A percentile compares a stretch with the other conserved stretches of the same genome.
Conservation (phyloP, 2,888 invertebrate genomes). For the Toxonevra muliebris region DNA sequence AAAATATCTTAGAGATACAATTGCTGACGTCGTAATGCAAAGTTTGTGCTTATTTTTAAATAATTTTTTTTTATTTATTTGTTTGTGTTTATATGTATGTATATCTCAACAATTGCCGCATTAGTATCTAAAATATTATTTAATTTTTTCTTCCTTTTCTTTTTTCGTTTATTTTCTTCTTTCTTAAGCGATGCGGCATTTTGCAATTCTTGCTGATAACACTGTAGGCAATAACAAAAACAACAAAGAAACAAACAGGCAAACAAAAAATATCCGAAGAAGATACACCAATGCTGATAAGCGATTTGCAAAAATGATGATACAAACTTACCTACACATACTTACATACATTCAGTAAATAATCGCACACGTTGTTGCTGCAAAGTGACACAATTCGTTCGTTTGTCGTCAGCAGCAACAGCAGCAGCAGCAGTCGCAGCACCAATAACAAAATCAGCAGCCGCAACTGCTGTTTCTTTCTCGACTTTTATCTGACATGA, state of each 20-base stretch:
- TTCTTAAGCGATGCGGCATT: constrained; percentile 30
- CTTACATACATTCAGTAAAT: neutral
- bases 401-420: no score
- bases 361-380: no score
- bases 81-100: neutral
- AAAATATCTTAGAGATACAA: constrained; percentile 17
- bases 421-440: no score
- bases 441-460: no score
- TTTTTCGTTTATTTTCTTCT: constrained; percentile 1
- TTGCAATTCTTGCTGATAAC: constrained; percentile 20
- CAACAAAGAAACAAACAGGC: constrained; percentile 3
- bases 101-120: constrained; percentile 32
- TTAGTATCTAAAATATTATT: constrained; percentile 33
- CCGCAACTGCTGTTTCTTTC: no score
- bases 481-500: no score
- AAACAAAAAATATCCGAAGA: no score
- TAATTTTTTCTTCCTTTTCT: constrained; percentile 1
- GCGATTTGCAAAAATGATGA: neutral
- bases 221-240: neutral
- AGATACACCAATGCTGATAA: neutral
- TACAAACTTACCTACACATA: neutral
- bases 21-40: neutral
- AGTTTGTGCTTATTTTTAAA: neutral
- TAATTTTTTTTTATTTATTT: no score
- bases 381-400: no score